A percentile compares a stretch with the other conserved stretches of the same genome.
phyloP scores from a whole-genome alignment of 2,888 invertebrate species.

The Dasysyrphus tricinctus region DNA sequence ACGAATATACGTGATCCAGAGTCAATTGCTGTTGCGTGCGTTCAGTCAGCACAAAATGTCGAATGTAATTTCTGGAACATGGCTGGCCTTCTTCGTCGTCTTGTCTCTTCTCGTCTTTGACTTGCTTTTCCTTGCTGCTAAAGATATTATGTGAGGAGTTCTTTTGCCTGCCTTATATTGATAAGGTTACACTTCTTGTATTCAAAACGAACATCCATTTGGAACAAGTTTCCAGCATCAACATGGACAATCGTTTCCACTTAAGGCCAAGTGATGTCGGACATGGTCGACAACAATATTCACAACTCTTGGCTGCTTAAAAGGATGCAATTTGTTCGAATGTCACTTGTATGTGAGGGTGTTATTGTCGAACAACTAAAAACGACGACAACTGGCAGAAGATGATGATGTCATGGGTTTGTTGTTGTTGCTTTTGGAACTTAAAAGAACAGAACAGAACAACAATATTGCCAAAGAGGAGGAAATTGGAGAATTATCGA shows the following conservation, averaged over 20 bases:
- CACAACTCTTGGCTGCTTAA: constrained; percentile 48
- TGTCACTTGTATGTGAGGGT: constrained; percentile 58
- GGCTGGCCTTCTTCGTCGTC: constrained; percentile 4
- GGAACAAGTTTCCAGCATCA: constrained; percentile 24
- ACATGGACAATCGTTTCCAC: constrained; percentile 71
- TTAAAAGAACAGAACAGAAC: constrained; percentile 5
- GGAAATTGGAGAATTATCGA: constrained; percentile 44
- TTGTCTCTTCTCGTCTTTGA: background rate
- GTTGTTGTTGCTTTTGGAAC: constrained; percentile 4
- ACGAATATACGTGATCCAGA: constrained; percentile 66
- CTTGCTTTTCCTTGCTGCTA: background rate
- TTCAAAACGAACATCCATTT: constrained; percentile 57
- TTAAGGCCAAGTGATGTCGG: constrained; percentile 74
- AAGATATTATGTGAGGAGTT: background rate
- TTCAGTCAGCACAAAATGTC: constrained; percentile 68
- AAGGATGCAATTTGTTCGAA: constrained; percentile 73
- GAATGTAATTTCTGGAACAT: constrained; percentile 65
- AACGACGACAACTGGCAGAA: background rate
- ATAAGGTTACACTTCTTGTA: constrained; percentile 46
- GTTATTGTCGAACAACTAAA: constrained; percentile 17
- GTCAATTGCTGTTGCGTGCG: constrained; percentile 73
- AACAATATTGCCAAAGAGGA: background rate
- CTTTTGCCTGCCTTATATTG: constrained; percentile 11
- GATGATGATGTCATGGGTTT: constrained; percentile 1
- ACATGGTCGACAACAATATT: constrained; percentile 73